phyloP scores from a whole-genome alignment of 1,140 invertebrate species.

The Drosophila navojoa region DNA sequence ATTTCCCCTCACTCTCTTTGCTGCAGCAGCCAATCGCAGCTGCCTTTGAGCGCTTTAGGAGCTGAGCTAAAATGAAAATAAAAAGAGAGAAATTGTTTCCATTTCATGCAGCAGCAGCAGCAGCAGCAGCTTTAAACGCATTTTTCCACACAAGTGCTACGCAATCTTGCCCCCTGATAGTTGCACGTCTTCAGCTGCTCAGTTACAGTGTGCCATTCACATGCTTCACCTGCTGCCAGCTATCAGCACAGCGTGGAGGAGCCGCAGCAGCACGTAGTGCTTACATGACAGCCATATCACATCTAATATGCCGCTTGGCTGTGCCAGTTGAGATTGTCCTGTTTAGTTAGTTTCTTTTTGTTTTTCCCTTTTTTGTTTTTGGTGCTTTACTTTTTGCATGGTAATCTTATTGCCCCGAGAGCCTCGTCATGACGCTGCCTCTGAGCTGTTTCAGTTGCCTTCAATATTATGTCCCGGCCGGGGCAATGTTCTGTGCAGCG shows the following conservation, averaged over 20 bases:
- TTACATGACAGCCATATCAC: conserved; percentile 24
- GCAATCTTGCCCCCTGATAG: conserved; percentile 10
- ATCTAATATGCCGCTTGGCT: conserved; percentile 64
- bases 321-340: conserved; percentile 27
- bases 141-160: conserved; percentile 26
- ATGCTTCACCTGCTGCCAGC: conserved; percentile 12
- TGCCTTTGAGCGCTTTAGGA: conserved; percentile 18
- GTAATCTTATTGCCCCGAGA: conserved; percentile 36
- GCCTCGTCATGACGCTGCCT: conserved; percentile 30
- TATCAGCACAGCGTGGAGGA: conserved; percentile 5
- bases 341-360: neutral
- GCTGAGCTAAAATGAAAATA: conserved; percentile 9
- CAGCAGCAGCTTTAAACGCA: conserved; percentile 11
- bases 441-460: conserved; percentile 12
- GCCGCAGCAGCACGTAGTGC: conserved; percentile 24
- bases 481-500: conserved; percentile 26
- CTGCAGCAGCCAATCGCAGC: conserved; percentile 20
- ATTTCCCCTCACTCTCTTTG: conserved; percentile 5
- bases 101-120: conserved; percentile 17
- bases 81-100: conserved; percentile 11
- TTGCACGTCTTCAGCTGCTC: conserved; percentile 10
- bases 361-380: neutral
- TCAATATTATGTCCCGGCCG: conserved; percentile 19
- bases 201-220: conserved; percentile 10
- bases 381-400: conserved; percentile 20